phyloP scores from a whole-genome alignment of 2,888 invertebrate species.

The Colostygia pectinataria region DNA sequence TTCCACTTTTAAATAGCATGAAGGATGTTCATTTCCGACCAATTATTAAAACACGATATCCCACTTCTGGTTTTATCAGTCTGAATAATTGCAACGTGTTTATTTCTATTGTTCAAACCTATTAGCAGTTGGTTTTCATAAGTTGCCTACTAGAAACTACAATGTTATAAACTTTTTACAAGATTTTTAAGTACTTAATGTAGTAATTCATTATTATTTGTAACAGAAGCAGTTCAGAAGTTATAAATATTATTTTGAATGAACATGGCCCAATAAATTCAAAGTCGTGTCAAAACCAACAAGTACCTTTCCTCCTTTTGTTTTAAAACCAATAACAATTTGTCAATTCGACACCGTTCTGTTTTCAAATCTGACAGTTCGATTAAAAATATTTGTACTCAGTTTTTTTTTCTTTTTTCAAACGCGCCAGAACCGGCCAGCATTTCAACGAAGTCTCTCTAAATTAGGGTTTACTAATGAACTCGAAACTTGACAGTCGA shows the following conservation, averaged over 20 bases:
- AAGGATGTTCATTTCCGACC: background rate
- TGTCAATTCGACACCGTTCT: conserved; percentile 32
- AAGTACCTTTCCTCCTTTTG: conserved; percentile 26
- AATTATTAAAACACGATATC: background rate
- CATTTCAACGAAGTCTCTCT: conserved; percentile 17
- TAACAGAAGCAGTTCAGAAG: too few relatives aligned
- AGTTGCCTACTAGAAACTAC: too few relatives aligned
- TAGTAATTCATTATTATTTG: too few relatives aligned
- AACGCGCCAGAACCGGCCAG: conserved; percentile 14
- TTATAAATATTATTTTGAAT: too few relatives aligned
- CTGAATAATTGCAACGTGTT: too few relatives aligned
- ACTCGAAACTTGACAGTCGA: conserved; percentile 37
- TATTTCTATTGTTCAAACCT: too few relatives aligned
- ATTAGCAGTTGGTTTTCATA: too few relatives aligned
- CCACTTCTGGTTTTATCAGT: background rate
- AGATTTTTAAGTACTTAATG: too few relatives aligned
- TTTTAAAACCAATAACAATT: conserved; percentile 31
- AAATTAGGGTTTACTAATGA: conserved; percentile 43
- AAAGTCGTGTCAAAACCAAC: conserved; percentile 13
- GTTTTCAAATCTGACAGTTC: conserved; percentile 36
- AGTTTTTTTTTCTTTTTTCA: conserved; percentile 19
- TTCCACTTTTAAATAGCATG: too few relatives aligned
- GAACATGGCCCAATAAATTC: conserved; percentile 1
- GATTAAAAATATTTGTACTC: conserved; percentile 32
- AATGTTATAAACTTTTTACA: too few relatives aligned